phyloP scores from a whole-genome alignment of 1,140 invertebrate species.

The Zaprionus camerounensis region DNA sequence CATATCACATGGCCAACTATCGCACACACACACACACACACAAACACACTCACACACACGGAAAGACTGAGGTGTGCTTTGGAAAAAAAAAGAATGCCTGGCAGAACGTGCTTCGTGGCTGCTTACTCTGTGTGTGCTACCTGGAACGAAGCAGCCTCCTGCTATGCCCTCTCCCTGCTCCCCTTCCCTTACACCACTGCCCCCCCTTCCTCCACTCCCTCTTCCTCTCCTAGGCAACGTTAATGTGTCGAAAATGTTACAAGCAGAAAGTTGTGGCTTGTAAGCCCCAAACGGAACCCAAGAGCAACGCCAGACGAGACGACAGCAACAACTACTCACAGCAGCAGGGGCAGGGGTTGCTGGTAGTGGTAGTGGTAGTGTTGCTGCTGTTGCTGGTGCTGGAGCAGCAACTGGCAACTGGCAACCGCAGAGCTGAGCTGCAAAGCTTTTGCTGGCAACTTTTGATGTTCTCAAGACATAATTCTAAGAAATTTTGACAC shows the following conservation, averaged over 20 bases:
- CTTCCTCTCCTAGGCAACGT: slow-evolving; percentile 14
- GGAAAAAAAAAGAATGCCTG: slow-evolving; percentile 18
- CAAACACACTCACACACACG: slow-evolving; percentile 25
- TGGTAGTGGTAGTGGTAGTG: background rate
- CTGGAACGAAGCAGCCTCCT: slow-evolving; percentile 17
- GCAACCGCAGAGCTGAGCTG: slow-evolving; percentile 15
- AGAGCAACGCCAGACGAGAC: slow-evolving; percentile 28
- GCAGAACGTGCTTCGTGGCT: slow-evolving; percentile 15
- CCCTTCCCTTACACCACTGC: background rate
- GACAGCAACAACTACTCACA: background rate
- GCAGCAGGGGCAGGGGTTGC: slow-evolving; percentile 4
- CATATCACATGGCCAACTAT: slow-evolving; percentile 76
- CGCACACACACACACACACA: slow-evolving; percentile 37
- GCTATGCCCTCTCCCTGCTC: background rate
- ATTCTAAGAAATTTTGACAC: slow-evolving; percentile 80
- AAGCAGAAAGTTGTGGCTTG: slow-evolving; percentile 75
- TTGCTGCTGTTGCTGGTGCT: background rate
- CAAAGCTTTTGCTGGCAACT: slow-evolving; percentile 56
- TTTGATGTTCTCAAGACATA: slow-evolving; percentile 81
- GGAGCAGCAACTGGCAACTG: slow-evolving; percentile 6
- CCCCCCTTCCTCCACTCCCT: background rate
- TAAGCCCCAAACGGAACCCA: slow-evolving; percentile 44
- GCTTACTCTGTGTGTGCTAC: slow-evolving; percentile 33
- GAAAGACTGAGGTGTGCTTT: slow-evolving; percentile 31
- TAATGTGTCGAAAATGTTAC: slow-evolving; percentile 81